Base-by-base conservation (phyloP, 1,140 invertebrate genomes). In the Pseudobourletiella spinata region DNA sequence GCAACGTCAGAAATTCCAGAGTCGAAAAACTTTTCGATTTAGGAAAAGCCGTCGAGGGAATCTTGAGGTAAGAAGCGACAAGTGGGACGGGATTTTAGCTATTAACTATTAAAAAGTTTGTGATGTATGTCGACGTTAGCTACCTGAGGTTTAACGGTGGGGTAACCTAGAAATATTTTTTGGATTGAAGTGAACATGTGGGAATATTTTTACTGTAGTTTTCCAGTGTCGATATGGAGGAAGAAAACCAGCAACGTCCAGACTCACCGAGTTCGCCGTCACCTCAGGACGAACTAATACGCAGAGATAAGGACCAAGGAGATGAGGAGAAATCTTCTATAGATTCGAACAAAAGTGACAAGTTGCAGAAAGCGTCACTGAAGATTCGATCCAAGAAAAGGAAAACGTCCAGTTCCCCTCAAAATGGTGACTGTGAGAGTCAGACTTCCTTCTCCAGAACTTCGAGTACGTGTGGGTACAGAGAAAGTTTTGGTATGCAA, bases 1-100 rank as follows among this genome's bases (percentile, higher is more conserved):
- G 48, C 92, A 96, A 73, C 80, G 93, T 25, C 87, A 91, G 57
- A 94, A 93, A 79, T 91, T 89, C 20, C 91, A 93, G 74, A 95
- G 91, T 73, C 83, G 93, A 65, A 94, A 91, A 77, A 95, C 92
- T 0, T 95, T 96, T 77, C 83, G 91, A 61, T 83, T 91, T 52
- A 80, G 87, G 70, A 87, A 87, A 74, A 90, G 87, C 74, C 80
- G 87, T 66, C 82, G 78, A 71, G 72, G 77, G 44, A 77, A 77
- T 52, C 69, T 77, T 61, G 78, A 80, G 71, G 78, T 80, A 25
- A 29, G n/a, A n/a, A n/a, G n/a, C n/a, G n/a, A n/a, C n/a, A n/a
- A n/a, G n/a, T n/a, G n/a, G n/a, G n/a, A n/a, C n/a, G n/a, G n/a
- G n/a, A n/a, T n/a, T n/a, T n/a, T n/a, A n/a, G n/a, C n/a, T n/a